Base-by-base conservation (phyloP, 2,113 vertebrate genomes). In the Ammodytes marinus region DNA sequence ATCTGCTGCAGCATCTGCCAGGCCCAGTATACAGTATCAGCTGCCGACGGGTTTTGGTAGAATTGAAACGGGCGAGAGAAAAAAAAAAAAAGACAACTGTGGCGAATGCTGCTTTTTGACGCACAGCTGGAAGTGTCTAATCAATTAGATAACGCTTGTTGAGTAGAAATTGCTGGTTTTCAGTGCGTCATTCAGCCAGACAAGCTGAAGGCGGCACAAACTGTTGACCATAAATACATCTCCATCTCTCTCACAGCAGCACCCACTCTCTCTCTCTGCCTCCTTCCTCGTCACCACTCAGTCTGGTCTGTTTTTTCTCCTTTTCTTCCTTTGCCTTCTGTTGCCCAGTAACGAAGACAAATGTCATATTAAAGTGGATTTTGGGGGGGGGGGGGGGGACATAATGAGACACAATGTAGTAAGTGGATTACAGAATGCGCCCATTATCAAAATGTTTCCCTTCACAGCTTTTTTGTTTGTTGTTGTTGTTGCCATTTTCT, bases 1-100 rank as follows among this genome's bases (percentile, higher is more conserved):
- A 60, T 70, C 73, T 75, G 47, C 47, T 66, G 67, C 76, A 39
- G 71, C 86, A 61, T 74, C 70, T 77, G 71, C 71, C 69, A 77
- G 55, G 17, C 40, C 14, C 4, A 5, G 27, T 46, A 35, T 17
- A 27, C 27, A 27, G 27, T 27, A 37, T 77, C 77, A 84, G 52
- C 50, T 60, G 69, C 5, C 27, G 27, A 27, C 27, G 27, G 63
- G 17, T n/a, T 76, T 65, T 15, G 42, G 37, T 17, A 14, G 19
- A n/a, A 45, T 45, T 55, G 27, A 55, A 60, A 57, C 1, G 0
- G 58, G 39, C 42, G 27, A 27, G n/a, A n/a, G n/a, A n/a, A n/a
- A 27, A 17, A 6, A 79, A 53, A 74, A 52, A 49, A 19, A 77
- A 50, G 37, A 19, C 46, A 46, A 61, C 35, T 60, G 19, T 17